Conservation (phyloP, 2,113 vertebrate species). For the Chaetura pelagica region DNA sequence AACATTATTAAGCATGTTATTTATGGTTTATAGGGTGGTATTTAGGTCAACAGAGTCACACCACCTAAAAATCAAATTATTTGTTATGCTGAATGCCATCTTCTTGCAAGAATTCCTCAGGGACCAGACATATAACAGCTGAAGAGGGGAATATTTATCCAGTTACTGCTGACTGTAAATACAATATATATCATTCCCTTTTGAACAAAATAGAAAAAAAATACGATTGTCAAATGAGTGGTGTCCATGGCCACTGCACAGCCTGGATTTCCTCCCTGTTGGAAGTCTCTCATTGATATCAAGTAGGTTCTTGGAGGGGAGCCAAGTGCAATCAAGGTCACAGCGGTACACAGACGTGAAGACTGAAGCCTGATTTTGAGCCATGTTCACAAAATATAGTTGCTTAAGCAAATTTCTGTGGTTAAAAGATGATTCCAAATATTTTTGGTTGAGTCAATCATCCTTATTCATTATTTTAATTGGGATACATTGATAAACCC, state of each 20-base stretch:
- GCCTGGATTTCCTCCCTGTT: neutral
- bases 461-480: neutral
- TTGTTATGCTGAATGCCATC: neutral
- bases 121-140: neutral
- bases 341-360: neutral
- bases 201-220: neutral
- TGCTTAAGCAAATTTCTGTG: neutral
- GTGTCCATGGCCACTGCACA: neutral
- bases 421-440: neutral
- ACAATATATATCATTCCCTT: neutral
- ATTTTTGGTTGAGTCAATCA: neutral
- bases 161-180: neutral
- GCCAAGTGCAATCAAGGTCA: conserved; percentile 1
- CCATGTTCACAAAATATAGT: neutral
- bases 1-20: neutral
- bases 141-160: neutral
- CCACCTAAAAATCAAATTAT: neutral
- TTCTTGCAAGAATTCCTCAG: neutral
- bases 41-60: neutral
- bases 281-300: conserved; percentile 21
- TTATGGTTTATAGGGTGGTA: neutral
- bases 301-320: neutral
- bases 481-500: neutral
- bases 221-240: neutral
- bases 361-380: neutral